Percentiles rank a stretch among this genome's conserved stretches.
phyloP scores from a whole-genome alignment of 1,140 invertebrate genomes.

The Drosophila watanabei region DNA sequence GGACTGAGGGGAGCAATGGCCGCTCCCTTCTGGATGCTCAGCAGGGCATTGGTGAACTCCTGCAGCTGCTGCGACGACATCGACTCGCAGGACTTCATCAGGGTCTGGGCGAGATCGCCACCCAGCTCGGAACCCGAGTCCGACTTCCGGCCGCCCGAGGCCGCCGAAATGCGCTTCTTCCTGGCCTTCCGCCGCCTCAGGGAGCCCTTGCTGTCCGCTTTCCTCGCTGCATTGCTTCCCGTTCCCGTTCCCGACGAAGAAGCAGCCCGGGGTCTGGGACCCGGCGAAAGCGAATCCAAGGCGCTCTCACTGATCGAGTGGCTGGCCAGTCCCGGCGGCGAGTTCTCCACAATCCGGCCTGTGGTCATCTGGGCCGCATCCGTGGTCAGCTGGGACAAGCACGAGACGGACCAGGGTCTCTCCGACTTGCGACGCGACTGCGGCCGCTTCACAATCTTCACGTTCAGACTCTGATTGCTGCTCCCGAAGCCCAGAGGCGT shows the following conservation, averaged over 20 bases:
- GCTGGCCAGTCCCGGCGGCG: constrained; percentile 86
- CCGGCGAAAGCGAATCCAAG: constrained; percentile 89
- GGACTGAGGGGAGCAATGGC: constrained; percentile 22
- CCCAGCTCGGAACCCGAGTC: constrained; percentile 88
- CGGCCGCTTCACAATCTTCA: constrained; percentile 74
- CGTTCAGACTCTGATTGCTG: constrained; percentile 81
- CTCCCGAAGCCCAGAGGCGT: constrained; percentile 65
- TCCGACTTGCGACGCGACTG: constrained; percentile 83
- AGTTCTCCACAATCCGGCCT: constrained; percentile 55
- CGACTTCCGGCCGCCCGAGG: constrained; percentile 86
- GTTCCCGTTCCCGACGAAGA: constrained; percentile 75
- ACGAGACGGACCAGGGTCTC: constrained; percentile 94
- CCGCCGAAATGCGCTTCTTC: constrained; percentile 86
- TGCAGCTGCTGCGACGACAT: constrained; percentile 86
- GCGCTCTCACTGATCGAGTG: constrained; percentile 95
- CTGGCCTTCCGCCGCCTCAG: constrained; percentile 89
- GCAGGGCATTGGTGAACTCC: constrained; percentile 77
- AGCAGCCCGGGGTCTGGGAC: constrained; percentile 80
- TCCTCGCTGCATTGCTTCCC: constrained; percentile 75
- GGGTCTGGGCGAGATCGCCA: constrained; percentile 69
- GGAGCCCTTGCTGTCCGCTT: constrained; percentile 86
- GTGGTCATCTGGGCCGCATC: constrained; percentile 73
- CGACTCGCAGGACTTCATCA: constrained; percentile 81
- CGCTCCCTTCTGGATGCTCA: constrained; percentile 69
- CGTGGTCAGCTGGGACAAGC: constrained; percentile 89